Base-by-base conservation (phyloP, 2,113 vertebrate species). In the Pseudopipra pipra region DNA sequence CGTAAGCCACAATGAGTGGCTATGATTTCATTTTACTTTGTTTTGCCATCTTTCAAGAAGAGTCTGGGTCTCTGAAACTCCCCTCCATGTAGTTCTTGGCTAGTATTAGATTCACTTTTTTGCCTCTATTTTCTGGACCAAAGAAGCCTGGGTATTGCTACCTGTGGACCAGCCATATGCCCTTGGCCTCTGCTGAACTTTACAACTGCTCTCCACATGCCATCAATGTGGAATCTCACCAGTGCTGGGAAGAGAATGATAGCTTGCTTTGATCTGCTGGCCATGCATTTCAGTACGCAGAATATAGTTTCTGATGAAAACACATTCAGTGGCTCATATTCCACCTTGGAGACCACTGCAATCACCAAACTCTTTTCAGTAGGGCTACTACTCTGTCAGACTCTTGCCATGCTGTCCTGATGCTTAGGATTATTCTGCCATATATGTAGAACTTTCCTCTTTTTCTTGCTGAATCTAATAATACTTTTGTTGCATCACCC, bases 231-330 rank as follows among this genome's bases (percentile, higher is more conserved):
- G 21, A 70, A 62, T 70, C 27, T 85, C n/a, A 74, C 1, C 6
- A 66, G 24, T 33, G 16, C 7, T 28, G 23, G 24, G 33, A 55
- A 87, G 37, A 85, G 12, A 52, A 55, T 35, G 8, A 19, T 4
- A 12, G 2, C 15, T 82, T 58, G 23, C 14, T 85, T 59, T n/a
- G 43, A 35, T 47, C 8, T 63, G 5, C 10, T 72, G 25, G 1
- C 2, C 0, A 0, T 51, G 33, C 3, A 39, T 67, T 79, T 79
- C 46, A 51, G 22, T 37, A 46, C 18, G 2, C 16, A 44, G 2
- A 19, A 20, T 56, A 58, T 12, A 20, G 30, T 52, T 93, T 31
- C 46, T 47, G 18, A 22, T 62, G 22, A 83, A 11, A 88, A 31
- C 6, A 24, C 5, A 30, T 63, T 76, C 39, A 65, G 14, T 65